Evolutionary conservation across 1,140 invertebrate genomes (phyloP).

Genomic region (Tetramorium parvispinum): DNA sequence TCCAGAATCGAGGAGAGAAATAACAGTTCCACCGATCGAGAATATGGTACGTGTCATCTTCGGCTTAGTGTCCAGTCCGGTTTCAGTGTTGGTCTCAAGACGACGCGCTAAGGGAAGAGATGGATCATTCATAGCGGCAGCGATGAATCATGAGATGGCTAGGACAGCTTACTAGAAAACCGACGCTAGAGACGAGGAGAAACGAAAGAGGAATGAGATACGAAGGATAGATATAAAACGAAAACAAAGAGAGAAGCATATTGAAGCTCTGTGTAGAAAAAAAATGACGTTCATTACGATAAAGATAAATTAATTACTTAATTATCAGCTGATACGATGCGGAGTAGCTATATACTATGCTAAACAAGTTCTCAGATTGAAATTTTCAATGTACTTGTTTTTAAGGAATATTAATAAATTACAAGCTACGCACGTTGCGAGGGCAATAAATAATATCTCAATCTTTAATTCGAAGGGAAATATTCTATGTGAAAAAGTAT

Average conservation of each 20-base stretch:
- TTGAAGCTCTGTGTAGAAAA: background rate
- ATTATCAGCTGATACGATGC: background rate
- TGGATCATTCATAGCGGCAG: slow-evolving; percentile 85
- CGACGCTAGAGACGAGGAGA: slow-evolving; percentile 63
- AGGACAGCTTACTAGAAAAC: slow-evolving; percentile 71
- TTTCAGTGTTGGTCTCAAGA: slow-evolving; percentile 60
- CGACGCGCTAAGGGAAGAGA: slow-evolving; percentile 80
- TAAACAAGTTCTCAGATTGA: background rate
- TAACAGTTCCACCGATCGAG: slow-evolving; percentile 25
- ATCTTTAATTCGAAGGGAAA: background rate
- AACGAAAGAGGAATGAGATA: slow-evolving; percentile 56
- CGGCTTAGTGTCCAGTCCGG: slow-evolving; percentile 69
- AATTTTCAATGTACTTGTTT: slow-evolving; percentile 4
- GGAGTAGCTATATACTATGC: background rate
- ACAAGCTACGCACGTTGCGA: background rate
- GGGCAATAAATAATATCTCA: background rate
- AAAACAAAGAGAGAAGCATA: slow-evolving; percentile 8
- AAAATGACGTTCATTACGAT: background rate
- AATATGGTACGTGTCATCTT: slow-evolving; percentile 57
- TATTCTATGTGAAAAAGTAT: background rate
- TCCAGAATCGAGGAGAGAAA: slow-evolving; percentile 11
- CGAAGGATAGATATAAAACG: slow-evolving; percentile 27
- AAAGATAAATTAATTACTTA: slow-evolving; percentile 29
- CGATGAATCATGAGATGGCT: slow-evolving; percentile 85
- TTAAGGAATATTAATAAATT: background rate